Evolutionary conservation across 2,113 vertebrate genomes (phyloP).

Genomic region (Sus scrofa): T2T-Sscrofa CM000812.6:192912501-192913000

Average conservation of each 20-base stretch:
- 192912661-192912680: not conserved
- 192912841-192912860: not conserved
- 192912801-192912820: not conserved
- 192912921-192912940: not conserved
- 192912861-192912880: not conserved
- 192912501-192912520: not conserved
- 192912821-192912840: not conserved
- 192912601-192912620: not conserved
- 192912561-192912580: conserved; percentile 13
- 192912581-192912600: conserved; percentile 14
- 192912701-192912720: not conserved
- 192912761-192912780: not conserved
- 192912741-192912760: not conserved
- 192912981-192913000: not conserved
- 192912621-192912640: not conserved
- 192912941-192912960: not conserved
- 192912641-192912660: not conserved
- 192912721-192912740: not conserved
- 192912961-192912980: not conserved
- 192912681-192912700: not conserved
- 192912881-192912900: not conserved
- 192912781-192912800: not conserved
- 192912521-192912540: not conserved
- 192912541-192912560: not conserved
- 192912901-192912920: not conserved